These are phyloP conservation scores for Oenanthe melanoleuca DNA, from an alignment of 2,113 vertebrate genomes.

Conservation along the genomic window DNA sequence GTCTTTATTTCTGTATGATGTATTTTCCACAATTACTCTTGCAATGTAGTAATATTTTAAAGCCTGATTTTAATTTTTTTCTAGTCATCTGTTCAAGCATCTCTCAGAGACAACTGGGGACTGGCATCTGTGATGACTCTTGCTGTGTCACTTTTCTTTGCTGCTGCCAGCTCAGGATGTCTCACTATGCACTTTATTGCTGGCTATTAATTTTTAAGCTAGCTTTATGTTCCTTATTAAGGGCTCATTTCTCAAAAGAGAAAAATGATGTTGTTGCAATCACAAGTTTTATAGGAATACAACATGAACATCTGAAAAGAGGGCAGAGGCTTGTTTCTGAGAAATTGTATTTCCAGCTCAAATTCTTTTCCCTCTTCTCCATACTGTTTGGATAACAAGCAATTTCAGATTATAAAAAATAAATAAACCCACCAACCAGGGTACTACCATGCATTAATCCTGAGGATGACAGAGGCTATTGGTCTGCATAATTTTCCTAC, in stretches of 20 bases:
- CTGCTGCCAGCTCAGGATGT: background rate
- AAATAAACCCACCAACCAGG: background rate
- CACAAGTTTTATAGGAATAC: background rate
- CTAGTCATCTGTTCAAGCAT: background rate
- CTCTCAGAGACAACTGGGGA: background rate
- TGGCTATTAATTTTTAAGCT: conserved; percentile 14
- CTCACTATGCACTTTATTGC: background rate
- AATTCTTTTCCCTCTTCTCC: background rate
- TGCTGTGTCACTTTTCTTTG: background rate
- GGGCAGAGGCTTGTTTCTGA: background rate
- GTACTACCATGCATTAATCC: background rate
- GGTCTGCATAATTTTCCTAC: background rate
- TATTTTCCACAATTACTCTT: background rate
- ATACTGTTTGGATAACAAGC: background rate
- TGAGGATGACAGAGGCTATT: background rate
- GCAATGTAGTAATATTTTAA: background rate
- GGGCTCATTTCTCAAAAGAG: background rate
- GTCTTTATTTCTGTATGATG: background rate
- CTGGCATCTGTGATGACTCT: background rate
- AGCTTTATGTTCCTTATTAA: background rate
- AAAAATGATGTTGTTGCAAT: background rate
- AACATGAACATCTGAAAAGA: background rate
- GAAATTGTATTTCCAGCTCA: background rate
- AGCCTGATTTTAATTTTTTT: background rate
- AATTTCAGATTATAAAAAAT: background rate